Evolutionary conservation across 2,113 vertebrate genomes (phyloP).

Genomic region (Salvelinus namaycush): DNA sequence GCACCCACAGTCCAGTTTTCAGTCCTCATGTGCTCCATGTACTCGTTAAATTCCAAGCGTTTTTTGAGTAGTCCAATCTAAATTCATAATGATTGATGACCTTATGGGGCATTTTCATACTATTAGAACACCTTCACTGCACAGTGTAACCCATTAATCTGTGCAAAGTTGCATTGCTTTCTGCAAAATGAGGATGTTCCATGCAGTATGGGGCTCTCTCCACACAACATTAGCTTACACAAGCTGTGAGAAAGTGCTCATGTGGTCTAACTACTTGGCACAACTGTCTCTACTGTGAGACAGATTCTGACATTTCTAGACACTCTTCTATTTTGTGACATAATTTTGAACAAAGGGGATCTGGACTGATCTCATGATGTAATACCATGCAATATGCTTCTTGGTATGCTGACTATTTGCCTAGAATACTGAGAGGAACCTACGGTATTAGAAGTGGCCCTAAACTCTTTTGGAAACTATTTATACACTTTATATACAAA

Average conservation of each 20-base stretch:
- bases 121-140: constrained; percentile 50
- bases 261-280: constrained; percentile 15
- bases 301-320: neutral
- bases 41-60: constrained; percentile 43
- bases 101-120: constrained; percentile 30
- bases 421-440: constrained; percentile 37
- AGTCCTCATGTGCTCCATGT: no score
- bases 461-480: constrained; percentile 67
- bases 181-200: constrained; percentile 22
- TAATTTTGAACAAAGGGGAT: neutral
- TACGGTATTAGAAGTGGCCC: constrained; percentile 46
- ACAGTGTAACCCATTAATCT: constrained; percentile 11
- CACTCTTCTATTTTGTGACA: neutral
- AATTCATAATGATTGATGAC: constrained; percentile 60
- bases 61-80: constrained; percentile 41
- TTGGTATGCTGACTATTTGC: constrained; percentile 26
- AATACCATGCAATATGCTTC: constrained; percentile 37
- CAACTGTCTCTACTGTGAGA: neutral
- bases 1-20: no score
- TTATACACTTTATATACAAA: constrained; percentile 33
- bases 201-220: constrained; percentile 12
- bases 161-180: constrained; percentile 22
- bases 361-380: constrained; percentile 29
- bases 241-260: constrained; percentile 24
- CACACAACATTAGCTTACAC: constrained; percentile 47